These are phyloP conservation scores for Phenganax stokvisi DNA, from an alignment of 92 coral and sea anemone species.

Conservation along the genomic window DNA sequence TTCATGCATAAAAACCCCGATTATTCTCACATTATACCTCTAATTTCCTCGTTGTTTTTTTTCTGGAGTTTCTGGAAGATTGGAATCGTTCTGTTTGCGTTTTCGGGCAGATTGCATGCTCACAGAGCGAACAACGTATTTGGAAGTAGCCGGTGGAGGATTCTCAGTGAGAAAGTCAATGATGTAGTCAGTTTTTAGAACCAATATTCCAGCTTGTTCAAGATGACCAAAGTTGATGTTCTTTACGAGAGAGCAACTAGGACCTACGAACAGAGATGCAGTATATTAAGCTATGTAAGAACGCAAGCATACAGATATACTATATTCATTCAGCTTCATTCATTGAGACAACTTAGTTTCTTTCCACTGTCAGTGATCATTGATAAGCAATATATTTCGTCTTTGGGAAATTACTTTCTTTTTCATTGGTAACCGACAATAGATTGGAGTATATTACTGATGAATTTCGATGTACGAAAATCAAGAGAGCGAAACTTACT, in stretches of 20 bases:
- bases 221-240: conserved; percentile 58
- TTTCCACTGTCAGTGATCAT: no score
- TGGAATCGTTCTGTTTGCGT: conserved; percentile 21
- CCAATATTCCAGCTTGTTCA: conserved; percentile 54
- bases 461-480: background rate
- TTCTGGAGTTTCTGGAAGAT: conserved; percentile 15
- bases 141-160: conserved; percentile 72
- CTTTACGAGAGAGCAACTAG: conserved; percentile 44
- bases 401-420: no score
- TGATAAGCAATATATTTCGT: no score
- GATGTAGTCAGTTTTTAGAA: conserved; percentile 83
- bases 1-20: background rate
- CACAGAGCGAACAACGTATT: conserved; percentile 62
- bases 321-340: no score
- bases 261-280: conserved; percentile 50
- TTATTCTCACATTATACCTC: background rate
- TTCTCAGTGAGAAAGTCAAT: conserved; percentile 87
- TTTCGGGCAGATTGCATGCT: background rate
- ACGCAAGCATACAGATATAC: no score
- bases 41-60: conserved; percentile 5
- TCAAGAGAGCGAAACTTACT: conserved; percentile 51
- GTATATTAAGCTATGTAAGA: background rate
- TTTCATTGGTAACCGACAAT: no score
- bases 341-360: no score
- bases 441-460: no score